Base-by-base conservation (phyloP, 2,888 invertebrate genomes). In the Trichacis sp. region DNA sequence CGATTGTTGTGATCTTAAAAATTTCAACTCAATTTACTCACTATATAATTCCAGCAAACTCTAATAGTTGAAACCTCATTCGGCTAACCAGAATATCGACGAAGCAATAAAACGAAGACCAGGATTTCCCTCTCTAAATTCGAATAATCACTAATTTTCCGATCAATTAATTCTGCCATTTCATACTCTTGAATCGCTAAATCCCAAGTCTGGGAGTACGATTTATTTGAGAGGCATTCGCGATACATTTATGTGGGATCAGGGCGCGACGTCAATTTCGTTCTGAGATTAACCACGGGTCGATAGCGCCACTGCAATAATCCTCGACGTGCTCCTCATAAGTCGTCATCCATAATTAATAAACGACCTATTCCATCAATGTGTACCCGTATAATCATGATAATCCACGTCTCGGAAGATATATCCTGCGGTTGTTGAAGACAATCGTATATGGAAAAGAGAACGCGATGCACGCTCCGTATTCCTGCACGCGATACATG, bases 271-370 rank as follows among this genome's bases (percentile, higher is more conserved):
- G 19, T 45, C 19, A 47, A 47, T 47, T 47, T 47, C 14, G 46
- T 24, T 20, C 15, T 15, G 29, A 47, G n/a, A 47, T 47, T 24
- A 47, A 47, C 29, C 29, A 24, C 9, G 29, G 42, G 33, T 56
- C 56, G 48, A 43, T 47, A 50, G 47, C 66, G 47, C 51, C 38
- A 49, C 20, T 45, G 17, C 42, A 36, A 40, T 46, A 52, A 46
- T 43, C 58, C 60, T 45, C 38, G 46, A 48, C 46, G 30, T 47
- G 29, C 24, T 47, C 24, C 51, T 33, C 30, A 29, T 24, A 24
- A 47, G 40, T 38, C 63, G 68, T 70, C 60, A 66, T 72, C 68
- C 71, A 69, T 76, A 76, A 76, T 75, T 74, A 75, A 74, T 74
- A 74, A 72, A 70, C 70, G 72, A 74, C 72, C 71, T 65, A 59